A percentile compares a stretch with the other conserved stretches of the same genome.
Conservation (phyloP, 2,888 invertebrate species). For the Tenthredo amoena region DNA sequence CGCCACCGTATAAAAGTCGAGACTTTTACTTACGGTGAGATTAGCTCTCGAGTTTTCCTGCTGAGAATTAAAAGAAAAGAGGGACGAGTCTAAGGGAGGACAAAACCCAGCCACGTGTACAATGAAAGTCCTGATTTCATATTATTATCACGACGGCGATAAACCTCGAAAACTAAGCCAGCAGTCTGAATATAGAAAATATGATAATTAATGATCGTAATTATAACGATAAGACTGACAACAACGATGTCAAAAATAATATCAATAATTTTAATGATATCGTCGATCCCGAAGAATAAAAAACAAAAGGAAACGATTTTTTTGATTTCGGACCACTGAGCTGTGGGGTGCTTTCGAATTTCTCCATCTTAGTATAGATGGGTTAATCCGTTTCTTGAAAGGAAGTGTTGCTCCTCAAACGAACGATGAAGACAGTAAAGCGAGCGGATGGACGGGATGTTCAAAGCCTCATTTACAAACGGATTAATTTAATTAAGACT, state of each 20-base stretch:
- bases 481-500: constrained; percentile 29
- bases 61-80: not conserved
- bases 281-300: too few species aligned
- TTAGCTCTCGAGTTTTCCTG: not conserved
- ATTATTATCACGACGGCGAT: too few species aligned
- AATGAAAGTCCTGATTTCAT: too few species aligned
- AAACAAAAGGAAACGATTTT: not conserved
- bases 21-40: not conserved
- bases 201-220: too few species aligned
- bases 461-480: constrained; percentile 20
- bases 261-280: too few species aligned
- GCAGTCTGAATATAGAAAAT: too few species aligned
- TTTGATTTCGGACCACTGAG: not conserved
- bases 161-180: too few species aligned
- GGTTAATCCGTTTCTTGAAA: constrained; percentile 23
- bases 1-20: not conserved
- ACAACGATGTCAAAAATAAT: too few species aligned
- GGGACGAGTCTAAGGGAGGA: not conserved
- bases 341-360: not conserved
- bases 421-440: not conserved
- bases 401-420: not conserved
- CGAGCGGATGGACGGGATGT: not conserved
- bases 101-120: too few species aligned
- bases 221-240: too few species aligned
- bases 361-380: not conserved